Evolutionary conservation across 2,797 vertebrate genomes (phyloP), one percentile per base, ranked within the genome.

Genomic region (Novumbra hubbsi): DNA sequence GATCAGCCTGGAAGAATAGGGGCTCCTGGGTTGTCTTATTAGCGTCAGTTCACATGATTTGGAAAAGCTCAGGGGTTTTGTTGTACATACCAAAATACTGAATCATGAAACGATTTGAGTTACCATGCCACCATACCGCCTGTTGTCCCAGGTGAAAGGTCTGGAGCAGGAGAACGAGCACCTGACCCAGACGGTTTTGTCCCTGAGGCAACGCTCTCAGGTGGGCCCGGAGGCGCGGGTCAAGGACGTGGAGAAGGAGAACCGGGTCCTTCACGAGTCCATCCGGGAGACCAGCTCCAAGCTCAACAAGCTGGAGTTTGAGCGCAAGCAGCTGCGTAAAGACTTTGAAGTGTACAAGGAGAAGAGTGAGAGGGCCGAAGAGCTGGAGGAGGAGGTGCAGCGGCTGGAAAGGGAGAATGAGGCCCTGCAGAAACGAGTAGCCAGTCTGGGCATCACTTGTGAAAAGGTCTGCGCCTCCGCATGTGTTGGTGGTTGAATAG

Each of bases 161-260:
- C 82, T 99, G 76, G 96, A 99, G 85, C 97, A 99, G 84, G 98
- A 99, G 90, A 98, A 96, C 68, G 95, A 97, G 49, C 96, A 97
- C 86, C 89, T 99, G 82, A 95, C 94, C 87, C 95, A 96, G 90
- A 98, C 97, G 0, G 91, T 99, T 73, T 76, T 94, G 8, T 96
- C 96, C 4, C 91, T 99, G 73, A 93, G 97, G 50, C 97, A 98
- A 80, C 96, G 97, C 19, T 96, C 94, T 19, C 96, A 98, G 89
- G 96, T 98, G 62, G 94, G 97, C 24, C 93, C 96, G 0, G 98
- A 99, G 88, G 97, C 97, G 0, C 95, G 97, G 30, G 95, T 98
- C 75, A 98, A 96, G 82, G 98, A 99, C 68, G 95, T 98, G 74
- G 97, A 99, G 84, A 98, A 98, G 81, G 98, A 99, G 86, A 99